Conservation (phyloP, 35 echinoderm and acorn worm genomes). For the Heliocidaris tuberculata region DNA sequence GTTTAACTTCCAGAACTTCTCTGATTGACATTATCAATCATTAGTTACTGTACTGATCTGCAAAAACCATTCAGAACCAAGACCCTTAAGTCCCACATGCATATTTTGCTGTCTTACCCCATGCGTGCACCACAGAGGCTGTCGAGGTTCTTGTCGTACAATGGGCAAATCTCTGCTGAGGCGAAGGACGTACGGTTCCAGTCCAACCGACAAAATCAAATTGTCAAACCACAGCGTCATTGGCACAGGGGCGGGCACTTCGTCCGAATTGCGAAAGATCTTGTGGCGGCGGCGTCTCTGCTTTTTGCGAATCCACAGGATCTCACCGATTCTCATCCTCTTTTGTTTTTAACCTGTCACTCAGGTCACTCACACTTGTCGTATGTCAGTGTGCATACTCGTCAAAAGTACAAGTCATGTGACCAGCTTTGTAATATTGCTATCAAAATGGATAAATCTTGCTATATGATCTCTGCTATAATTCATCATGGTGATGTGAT, state of each 20-base stretch:
- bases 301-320: constrained; percentile 30
- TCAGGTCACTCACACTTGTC: not conserved
- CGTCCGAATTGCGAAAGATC: constrained; percentile 40
- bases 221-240: constrained; percentile 97
- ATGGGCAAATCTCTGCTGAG: constrained; percentile 83
- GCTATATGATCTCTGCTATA: not conserved
- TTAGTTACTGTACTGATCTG: not conserved
- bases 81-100: not conserved
- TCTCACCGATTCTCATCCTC: constrained; percentile 44
- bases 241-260: not conserved
- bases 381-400: not conserved
- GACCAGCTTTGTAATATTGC: not conserved
- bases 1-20: not conserved
- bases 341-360: not conserved
- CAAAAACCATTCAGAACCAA: not conserved
- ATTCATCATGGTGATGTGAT: not conserved
- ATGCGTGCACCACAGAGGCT: constrained; percentile 78
- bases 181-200: constrained; percentile 84
- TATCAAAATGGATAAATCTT: not conserved
- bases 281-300: constrained; percentile 26
- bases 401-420: not conserved
- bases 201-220: constrained; percentile 77
- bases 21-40: not conserved
- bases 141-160: constrained; percentile 46
- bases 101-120: constrained; percentile 69